Base-by-base conservation (phyloP, 2,113 vertebrate species). In the Cyanistes caeruleus region DNA sequence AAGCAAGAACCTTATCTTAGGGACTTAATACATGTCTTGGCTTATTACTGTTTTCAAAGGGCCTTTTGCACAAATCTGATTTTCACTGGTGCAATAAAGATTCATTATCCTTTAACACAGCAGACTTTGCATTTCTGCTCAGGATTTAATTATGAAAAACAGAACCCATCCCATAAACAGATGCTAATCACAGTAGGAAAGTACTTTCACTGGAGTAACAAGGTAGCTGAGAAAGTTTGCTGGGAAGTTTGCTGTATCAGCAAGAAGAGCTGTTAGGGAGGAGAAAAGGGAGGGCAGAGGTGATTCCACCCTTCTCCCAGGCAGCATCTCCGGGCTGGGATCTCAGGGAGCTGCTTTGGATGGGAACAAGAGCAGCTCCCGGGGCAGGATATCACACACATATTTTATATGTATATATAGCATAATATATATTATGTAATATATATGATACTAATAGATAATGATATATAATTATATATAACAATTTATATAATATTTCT, bases 51-150 rank as follows among this genome's bases (percentile, higher is more conserved):
- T 97, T 97, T 98, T 98, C 98, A 97, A 97, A 97, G 92, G 96
- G 96, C 94, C 95, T 97, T 98, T 98, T 97, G 95, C 97, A 97
- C 96, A 98, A 98, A 98, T 97, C 92, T 97, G 97, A 98, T 98
- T 98, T 98, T 95, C 81, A 96, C 95, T 94, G 75, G 95, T 96
- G 97, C 97, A 98, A 98, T 98, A 97, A 98, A 97, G 97, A 98
- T 97, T 98, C 97, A 98, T 98, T 98, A 98, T 97, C 96, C 96
- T 95, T 95, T 96, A 92, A 96, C 95, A 95, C 24, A 96, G 96
- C 93, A 97, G 97, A 82, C 87, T 97, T 96, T 96, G 96, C 97
- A 97, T 98, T 97, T 97, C 97, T 96, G 95, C 87, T 95, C 60
- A 73, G 95, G 96, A 98, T 97, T 90, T 97, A 98, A 98, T 98